phyloP scores from a whole-genome alignment of 2,888 invertebrate species.

The Xestia xanthographa region DNA sequence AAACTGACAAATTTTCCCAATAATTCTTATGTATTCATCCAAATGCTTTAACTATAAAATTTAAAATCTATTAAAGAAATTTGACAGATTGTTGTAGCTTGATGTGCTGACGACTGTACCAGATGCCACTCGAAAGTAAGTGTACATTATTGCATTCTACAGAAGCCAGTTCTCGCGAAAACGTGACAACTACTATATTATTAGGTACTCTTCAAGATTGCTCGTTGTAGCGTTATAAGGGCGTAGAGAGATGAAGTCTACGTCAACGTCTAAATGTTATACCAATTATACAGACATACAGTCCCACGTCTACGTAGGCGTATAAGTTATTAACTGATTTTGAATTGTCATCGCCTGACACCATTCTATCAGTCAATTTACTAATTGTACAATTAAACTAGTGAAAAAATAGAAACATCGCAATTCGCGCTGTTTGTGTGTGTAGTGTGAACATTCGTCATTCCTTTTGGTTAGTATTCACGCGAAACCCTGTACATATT shows the following conservation, averaged over 20 bases:
- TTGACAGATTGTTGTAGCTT: too few species aligned
- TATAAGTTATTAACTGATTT: conserved; percentile 31
- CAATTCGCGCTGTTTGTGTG: not conserved
- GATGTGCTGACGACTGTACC: too few species aligned
- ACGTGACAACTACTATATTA: not conserved
- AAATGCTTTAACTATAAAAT: too few species aligned
- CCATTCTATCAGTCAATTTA: conserved; percentile 20
- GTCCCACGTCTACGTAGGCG: conserved; percentile 16
- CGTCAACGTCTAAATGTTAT: not conserved
- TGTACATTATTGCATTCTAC: not conserved
- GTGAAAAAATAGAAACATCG: conserved; percentile 4
- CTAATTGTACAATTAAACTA: conserved; percentile 25
- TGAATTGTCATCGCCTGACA: conserved; percentile 23
- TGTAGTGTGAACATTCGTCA: not conserved
- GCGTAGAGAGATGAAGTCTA: conserved; percentile 1
- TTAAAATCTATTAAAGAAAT: too few species aligned
- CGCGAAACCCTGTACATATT: conserved; percentile 31
- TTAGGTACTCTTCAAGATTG: conserved; percentile 14
- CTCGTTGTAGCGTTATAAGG: conserved; percentile 24
- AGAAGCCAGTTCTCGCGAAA: not conserved
- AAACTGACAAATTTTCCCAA: too few species aligned
- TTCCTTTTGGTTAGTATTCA: conserved; percentile 6
- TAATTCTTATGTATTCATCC: too few species aligned
- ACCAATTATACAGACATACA: not conserved
- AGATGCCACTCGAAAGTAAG: too few species aligned